phyloP scores from a whole-genome alignment of 2,888 invertebrate genomes.

The Microplitis deprimator region DNA sequence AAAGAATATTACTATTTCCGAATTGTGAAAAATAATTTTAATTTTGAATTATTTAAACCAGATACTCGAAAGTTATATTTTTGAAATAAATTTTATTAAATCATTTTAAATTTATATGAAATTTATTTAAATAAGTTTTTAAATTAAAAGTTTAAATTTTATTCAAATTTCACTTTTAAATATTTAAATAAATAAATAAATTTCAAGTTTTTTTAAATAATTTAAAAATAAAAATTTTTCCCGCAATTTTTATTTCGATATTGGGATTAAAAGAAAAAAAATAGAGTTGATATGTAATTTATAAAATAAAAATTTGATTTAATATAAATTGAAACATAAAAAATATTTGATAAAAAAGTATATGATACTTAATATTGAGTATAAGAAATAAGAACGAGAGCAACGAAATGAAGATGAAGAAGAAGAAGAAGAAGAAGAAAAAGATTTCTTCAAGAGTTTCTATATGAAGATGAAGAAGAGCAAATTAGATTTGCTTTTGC shows the following conservation, averaged over 20 bases:
- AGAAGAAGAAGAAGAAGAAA: neutral
- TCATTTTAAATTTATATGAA: too few species aligned
- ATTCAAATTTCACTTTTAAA: too few species aligned
- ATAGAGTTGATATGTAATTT: neutral
- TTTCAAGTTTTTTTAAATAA: too few species aligned
- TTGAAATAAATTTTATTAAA: too few species aligned
- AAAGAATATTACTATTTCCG: neutral
- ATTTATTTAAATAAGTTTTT: too few species aligned
- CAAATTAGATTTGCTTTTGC: slow-evolving; percentile 50
- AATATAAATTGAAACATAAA: neutral
- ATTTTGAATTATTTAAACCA: neutral
- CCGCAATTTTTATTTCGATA: too few species aligned
- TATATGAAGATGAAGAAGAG: slow-evolving; percentile 40
- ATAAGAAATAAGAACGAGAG: slow-evolving; percentile 13
- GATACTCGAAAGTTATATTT: too few species aligned
- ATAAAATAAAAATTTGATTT: slow-evolving; percentile 6
- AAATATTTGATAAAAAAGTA: slow-evolving; percentile 10
- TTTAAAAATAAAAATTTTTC: too few species aligned
- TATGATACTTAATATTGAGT: slow-evolving; percentile 26
- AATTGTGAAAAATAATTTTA: neutral
- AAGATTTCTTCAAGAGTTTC: slow-evolving; percentile 44
- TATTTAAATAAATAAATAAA: too few species aligned
- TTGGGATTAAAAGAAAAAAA: too few species aligned
- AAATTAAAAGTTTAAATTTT: too few species aligned
- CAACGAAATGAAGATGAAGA: neutral